Evolutionary conservation across 2,797 vertebrate genomes (phyloP), one percentile per base, ranked within the genome.

Genomic region (Fistularia commersonii): DNA sequence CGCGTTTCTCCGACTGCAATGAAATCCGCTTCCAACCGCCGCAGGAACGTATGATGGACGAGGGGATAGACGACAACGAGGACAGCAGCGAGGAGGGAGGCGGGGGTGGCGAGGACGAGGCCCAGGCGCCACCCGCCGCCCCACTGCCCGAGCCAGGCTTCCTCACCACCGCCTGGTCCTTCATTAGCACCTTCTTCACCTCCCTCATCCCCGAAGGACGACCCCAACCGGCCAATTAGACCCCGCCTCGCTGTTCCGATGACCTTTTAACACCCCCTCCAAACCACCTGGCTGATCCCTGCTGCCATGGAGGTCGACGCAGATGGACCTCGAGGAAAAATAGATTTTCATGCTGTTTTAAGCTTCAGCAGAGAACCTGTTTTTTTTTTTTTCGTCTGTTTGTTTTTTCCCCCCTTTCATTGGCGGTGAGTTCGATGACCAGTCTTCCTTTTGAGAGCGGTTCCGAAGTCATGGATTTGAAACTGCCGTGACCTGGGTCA

Each of bases 41-140:
- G n/a, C 58, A 98, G 97, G 96, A 98, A 51, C 95, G 91, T 39
- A 87, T 96, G 51, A 98, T 99, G 96, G 97, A 99, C 38, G 95
- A 95, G 32, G 94, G 93, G 8, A 73, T 93, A 45, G 92, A 93
- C 0, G 32, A 51, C 5, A 40, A 51, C 3, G 40, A 41, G 23
- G 42, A 40, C 12, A 31, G 46, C 14, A 12, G 7, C 45, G 48
- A 13, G 45, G 31, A 31, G 37, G 38, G 12, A 32, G 60, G 38
- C 37, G 39, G 23, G 45, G 45, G 61, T 32, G 71, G 64, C 1
- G 72, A 74, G 8, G 80, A 77, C 0, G 93, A 91, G 54, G 92
- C 93, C 47, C 83, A 48, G 46, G 57, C 33, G 34, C 61, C 8
- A n/a, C 61, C 51, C 11, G 51, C 54, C 9, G 48, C 63, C 1